These are phyloP conservation scores for Cliona cf. orientalis DNA, from an alignment of 37 sponge, comb jelly and placozoan genomes.

Conservation along the genomic window DNA sequence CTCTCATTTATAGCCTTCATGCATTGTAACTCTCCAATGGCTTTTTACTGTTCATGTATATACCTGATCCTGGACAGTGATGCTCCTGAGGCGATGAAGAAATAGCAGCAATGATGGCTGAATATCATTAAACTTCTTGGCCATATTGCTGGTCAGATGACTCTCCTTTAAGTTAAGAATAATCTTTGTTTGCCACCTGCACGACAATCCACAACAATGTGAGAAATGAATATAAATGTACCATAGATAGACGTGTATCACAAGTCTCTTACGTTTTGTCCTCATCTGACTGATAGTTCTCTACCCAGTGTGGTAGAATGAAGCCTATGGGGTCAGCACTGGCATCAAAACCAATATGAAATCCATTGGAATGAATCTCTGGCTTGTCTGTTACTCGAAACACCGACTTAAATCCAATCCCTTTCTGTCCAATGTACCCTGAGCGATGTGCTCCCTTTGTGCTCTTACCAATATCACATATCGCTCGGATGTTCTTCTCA, in stretches of 20 bases:
- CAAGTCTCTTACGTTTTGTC: too few species aligned
- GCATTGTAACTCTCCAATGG: too few species aligned
- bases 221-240: too few species aligned
- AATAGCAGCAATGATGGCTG: constrained; percentile 76
- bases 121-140: constrained; percentile 54
- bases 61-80: constrained; percentile 63
- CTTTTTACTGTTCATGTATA: too few species aligned
- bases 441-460: constrained; percentile 59
- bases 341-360: constrained; percentile 63
- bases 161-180: constrained; percentile 56
- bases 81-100: constrained; percentile 69
- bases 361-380: constrained; percentile 66
- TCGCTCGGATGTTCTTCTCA: constrained; percentile 66
- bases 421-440: constrained; percentile 80
- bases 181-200: constrained; percentile 71
- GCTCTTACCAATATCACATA: constrained; percentile 72
- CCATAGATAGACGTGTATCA: too few species aligned
- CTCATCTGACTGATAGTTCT: too few species aligned
- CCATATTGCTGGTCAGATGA: constrained; percentile 13
- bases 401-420: constrained; percentile 79
- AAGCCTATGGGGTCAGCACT: constrained; percentile 66
- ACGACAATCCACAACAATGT: too few species aligned
- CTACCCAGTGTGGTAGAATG: constrained; percentile 73
- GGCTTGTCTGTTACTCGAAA: constrained; percentile 70
- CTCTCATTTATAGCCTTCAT: too few species aligned